Conservation (phyloP, 2,113 vertebrate species). For the Nicator chloris region DNA sequence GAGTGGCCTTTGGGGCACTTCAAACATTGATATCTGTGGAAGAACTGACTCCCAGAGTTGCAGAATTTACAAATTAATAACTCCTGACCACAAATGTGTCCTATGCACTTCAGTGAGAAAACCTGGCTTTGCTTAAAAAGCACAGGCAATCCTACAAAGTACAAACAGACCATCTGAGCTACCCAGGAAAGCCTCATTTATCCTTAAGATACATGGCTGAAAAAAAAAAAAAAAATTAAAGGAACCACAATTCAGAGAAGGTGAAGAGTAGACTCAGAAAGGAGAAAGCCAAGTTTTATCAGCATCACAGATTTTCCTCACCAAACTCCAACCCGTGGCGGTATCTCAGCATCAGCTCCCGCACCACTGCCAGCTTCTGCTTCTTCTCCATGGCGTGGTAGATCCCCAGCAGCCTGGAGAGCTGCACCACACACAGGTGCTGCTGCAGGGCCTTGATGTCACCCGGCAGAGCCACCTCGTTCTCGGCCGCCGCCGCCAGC, state of each 20-base stretch:
- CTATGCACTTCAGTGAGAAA: neutral
- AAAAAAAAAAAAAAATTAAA: neutral
- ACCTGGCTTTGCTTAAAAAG: neutral
- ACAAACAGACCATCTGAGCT: neutral
- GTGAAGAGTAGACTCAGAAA: neutral
- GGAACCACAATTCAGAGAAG: neutral
- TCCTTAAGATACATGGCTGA: neutral
- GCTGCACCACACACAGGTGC: constrained; percentile 91
- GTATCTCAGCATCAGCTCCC: constrained; percentile 88
- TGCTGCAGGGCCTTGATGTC: constrained; percentile 90
- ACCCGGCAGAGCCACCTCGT: constrained; percentile 76
- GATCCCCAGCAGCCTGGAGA: constrained; percentile 86
- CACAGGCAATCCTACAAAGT: neutral
- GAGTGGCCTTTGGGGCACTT: neutral
- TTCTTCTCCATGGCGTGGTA: constrained; percentile 81
- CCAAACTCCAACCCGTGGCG: constrained; percentile 91
- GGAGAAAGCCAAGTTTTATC: neutral
- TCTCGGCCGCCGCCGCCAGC: constrained; percentile 71
- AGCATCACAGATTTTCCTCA: constrained; percentile 59
- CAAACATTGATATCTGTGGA: neutral
- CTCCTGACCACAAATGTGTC: neutral
- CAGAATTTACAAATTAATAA: neutral
- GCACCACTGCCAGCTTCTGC: constrained; percentile 81
- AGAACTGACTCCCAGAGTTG: neutral
- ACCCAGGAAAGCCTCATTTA: neutral